Conservation (phyloP, 2,888 invertebrate genomes). For the Morpho achilles region DNA sequence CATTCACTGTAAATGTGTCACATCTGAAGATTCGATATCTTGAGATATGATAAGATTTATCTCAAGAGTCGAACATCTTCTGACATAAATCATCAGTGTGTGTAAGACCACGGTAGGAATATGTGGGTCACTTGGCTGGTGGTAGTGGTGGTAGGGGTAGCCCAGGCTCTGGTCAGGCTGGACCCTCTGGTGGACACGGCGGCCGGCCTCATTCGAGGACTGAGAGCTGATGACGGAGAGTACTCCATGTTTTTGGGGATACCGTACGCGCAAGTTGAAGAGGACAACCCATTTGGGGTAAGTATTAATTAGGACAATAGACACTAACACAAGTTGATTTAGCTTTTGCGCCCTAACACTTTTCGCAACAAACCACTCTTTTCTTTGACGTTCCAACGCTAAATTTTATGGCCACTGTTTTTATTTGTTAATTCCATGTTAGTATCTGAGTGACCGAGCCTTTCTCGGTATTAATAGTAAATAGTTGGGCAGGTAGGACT, state of each 20-base stretch:
- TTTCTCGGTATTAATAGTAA: no score
- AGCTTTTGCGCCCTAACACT: not conserved
- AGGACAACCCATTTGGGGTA: slow-evolving; percentile 55
- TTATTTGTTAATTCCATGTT: no score
- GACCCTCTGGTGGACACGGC: slow-evolving; percentile 38
- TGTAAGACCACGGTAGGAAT: not conserved
- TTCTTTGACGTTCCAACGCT: no score
- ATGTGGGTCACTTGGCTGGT: slow-evolving; percentile 10
- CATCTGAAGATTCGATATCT: not conserved
- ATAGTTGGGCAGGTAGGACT: no score
- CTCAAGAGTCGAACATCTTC: not conserved
- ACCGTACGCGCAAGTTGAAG: slow-evolving; percentile 51
- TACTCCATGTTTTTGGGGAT: slow-evolving; percentile 54
- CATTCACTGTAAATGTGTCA: not conserved
- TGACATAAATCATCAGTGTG: not conserved
- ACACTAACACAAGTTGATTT: not conserved
- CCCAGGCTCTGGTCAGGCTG: slow-evolving; percentile 24
- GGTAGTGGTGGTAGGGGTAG: not conserved
- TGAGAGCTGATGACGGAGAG: slow-evolving; percentile 37
- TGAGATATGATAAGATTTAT: slow-evolving; percentile 1
- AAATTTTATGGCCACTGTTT: no score
- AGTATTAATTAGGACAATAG: slow-evolving; percentile 26
- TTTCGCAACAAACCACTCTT: no score
- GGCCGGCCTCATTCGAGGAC: slow-evolving; percentile 41
- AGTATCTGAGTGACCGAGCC: no score